Evolutionary conservation across 2,113 vertebrate genomes (phyloP).

Genomic region (Gallinago undulata): DNA sequence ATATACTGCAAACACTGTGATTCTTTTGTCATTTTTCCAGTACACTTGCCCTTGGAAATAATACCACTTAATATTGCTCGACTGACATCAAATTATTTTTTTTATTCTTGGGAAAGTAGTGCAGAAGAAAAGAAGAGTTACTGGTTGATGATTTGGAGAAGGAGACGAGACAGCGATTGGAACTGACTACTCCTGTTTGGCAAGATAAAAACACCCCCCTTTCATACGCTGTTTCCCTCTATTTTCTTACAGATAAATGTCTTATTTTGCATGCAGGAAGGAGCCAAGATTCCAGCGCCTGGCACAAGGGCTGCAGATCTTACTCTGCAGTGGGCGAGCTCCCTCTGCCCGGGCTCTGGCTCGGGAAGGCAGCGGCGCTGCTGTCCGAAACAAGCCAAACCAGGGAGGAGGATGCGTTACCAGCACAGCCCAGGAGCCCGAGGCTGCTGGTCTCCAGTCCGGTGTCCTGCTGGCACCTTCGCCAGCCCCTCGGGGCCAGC

Average conservation of each 20-base stretch:
- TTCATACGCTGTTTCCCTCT: constrained; percentile 31
- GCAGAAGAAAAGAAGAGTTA: background rate
- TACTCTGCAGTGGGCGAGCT: background rate
- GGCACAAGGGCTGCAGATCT: constrained; percentile 22
- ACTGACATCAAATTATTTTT: constrained; percentile 18
- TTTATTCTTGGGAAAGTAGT: constrained; percentile 18
- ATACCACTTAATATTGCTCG: background rate
- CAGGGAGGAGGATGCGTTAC: fast-evolving
- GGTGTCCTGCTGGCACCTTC: fast-evolving
- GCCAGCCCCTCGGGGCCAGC: fast-evolving
- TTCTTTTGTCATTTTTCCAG: constrained; percentile 52
- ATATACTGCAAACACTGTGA: background rate
- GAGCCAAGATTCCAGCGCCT: constrained; percentile 1
- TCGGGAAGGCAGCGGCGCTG: background rate
- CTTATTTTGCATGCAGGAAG: constrained; percentile 32
- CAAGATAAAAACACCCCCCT: constrained; percentile 52
- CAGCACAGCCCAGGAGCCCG: background rate
- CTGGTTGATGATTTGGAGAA: constrained; percentile 15
- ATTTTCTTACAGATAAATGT: constrained; percentile 43
- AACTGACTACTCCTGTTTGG: constrained; percentile 50
- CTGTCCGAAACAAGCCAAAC: background rate
- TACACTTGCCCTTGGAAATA: constrained; percentile 50
- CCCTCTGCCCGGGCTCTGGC: background rate
- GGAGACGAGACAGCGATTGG: constrained; percentile 27
- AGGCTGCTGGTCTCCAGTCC: background rate